phyloP scores from a whole-genome alignment of 2,113 vertebrate genomes.

The Syrrhaptes paradoxus region DNA sequence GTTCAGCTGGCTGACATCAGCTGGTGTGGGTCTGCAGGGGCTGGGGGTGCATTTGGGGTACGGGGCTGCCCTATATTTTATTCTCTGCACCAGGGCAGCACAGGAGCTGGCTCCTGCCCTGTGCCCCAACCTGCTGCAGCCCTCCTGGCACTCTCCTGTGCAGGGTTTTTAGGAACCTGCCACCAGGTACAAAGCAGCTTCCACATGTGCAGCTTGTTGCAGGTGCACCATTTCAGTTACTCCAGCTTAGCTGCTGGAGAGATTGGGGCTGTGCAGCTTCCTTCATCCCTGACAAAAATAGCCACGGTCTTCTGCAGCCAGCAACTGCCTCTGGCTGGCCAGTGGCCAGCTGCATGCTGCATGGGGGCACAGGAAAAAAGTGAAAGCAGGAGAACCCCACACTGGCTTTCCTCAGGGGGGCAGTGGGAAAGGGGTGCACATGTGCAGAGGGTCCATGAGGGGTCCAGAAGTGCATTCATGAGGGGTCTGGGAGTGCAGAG shows the following conservation, averaged over 20 bases:
- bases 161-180: background rate
- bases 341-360: background rate
- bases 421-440: fast-evolving
- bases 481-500: background rate
- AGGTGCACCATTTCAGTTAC: background rate
- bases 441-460: background rate
- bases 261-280: background rate
- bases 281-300: background rate
- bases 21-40: background rate
- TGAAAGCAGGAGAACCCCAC: fast-evolving
- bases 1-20: fast-evolving
- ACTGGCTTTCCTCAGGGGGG: background rate
- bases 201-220: fast-evolving
- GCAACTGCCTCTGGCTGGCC: background rate
- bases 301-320: background rate
- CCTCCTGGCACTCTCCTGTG: background rate
- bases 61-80: background rate
- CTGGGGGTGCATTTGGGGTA: fast-evolving
- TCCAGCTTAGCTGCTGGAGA: background rate
- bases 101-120: background rate
- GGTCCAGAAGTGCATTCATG: background rate
- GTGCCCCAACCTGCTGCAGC: fast-evolving
- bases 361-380: fast-evolving
- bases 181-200: background rate
- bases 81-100: background rate